Percentiles rank a stretch among this genome's conserved stretches.
Evolutionary conservation across 1,140 invertebrate species (phyloP).

Genomic region (Archegozetes longisetosus): DNA sequence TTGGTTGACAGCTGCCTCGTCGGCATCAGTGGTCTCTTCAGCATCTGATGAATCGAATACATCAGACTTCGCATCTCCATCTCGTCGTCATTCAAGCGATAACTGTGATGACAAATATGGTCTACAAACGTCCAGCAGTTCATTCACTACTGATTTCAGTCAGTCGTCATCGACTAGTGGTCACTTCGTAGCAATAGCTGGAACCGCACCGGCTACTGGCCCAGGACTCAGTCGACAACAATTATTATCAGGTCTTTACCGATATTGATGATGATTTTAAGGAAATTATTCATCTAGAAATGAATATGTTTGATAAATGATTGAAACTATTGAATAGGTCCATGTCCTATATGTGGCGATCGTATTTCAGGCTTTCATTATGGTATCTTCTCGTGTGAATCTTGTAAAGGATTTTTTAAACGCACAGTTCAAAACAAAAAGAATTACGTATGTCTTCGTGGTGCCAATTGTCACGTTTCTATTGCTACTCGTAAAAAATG

Average conservation of each 20-base stretch:
- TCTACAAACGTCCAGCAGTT: neutral
- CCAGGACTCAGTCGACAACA: conserved; percentile 22
- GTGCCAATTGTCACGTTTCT: conserved; percentile 69
- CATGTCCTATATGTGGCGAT: conserved; percentile 85
- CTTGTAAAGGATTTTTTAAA: conserved; percentile 95
- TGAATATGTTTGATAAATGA: no score
- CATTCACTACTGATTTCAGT: neutral
- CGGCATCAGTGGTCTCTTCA: conserved; percentile 16
- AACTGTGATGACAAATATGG: neutral
- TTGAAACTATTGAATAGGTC: no score
- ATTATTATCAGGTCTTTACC: conserved; percentile 38
- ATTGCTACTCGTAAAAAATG: conserved; percentile 88
- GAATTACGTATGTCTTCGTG: conserved; percentile 81
- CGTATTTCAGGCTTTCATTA: conserved; percentile 90
- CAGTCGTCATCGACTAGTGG: neutral
- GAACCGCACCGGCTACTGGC: neutral
- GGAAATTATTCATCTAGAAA: no score
- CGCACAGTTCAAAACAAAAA: conserved; percentile 93
- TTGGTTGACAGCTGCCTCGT: neutral
- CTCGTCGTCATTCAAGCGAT: neutral
- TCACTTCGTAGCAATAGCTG: neutral
- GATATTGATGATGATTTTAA: no score
- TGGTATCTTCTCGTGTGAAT: conserved; percentile 91
- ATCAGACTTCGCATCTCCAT: conserved; percentile 19
- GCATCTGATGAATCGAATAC: conserved; percentile 21